Evolutionary conservation across 2,797 vertebrate species (phyloP).

Genomic region (Halcyon smyrnensis): DNA sequence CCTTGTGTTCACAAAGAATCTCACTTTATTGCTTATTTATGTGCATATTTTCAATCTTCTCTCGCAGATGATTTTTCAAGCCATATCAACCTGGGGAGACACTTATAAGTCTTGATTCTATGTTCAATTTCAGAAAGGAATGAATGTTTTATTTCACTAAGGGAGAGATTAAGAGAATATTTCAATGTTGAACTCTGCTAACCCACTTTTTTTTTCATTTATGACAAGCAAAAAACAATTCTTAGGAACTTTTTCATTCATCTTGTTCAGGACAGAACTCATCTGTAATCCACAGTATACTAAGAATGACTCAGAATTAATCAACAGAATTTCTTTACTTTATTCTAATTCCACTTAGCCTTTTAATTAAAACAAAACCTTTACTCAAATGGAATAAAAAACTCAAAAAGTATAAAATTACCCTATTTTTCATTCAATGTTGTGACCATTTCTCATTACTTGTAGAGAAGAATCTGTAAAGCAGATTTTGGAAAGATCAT

Average conservation of each 20-base stretch:
- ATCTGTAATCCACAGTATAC: background rate
- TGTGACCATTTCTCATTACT: background rate
- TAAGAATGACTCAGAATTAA: background rate
- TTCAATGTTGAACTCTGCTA: background rate
- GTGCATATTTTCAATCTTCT: background rate
- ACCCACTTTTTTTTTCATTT: background rate
- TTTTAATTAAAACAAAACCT: slow-evolving; percentile 14
- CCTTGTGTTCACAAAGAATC: background rate
- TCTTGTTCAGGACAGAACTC: background rate
- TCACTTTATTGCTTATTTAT: background rate
- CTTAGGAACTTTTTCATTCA: background rate
- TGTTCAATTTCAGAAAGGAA: background rate
- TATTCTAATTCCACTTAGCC: background rate
- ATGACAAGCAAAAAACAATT: background rate
- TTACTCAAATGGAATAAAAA: background rate
- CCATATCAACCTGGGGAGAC: background rate
- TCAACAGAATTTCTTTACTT: background rate
- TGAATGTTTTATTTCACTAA: background rate
- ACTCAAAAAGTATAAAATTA: background rate
- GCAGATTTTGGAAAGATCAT: background rate
- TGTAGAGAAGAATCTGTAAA: background rate
- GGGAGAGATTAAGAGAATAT: background rate
- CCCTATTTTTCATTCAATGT: background rate
- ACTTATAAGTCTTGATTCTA: background rate
- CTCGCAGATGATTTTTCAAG: background rate